Conservation (phyloP, 2,113 vertebrate genomes). For the Misgurnus mizolepis region DNA sequence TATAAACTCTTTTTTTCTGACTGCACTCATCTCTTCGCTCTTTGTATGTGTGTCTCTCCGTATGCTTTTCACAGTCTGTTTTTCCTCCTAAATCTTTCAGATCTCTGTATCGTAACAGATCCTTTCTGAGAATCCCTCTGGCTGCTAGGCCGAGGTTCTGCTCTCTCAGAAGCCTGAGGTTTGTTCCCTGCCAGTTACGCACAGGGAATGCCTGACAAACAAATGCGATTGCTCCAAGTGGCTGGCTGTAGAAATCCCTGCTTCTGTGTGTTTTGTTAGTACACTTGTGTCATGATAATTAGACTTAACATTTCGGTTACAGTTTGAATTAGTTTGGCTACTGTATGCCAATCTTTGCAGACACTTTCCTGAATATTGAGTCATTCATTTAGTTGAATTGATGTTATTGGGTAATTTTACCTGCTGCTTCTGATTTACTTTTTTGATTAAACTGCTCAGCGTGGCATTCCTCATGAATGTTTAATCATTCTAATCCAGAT, state of each 20-base stretch:
- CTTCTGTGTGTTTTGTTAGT: conserved; percentile 21
- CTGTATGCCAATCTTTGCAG: neutral
- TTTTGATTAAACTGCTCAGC: conserved; percentile 12
- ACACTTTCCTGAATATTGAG: neutral
- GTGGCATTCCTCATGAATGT: conserved; percentile 19
- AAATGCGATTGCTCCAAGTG: conserved; percentile 44
- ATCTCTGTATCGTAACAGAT: conserved; percentile 95
- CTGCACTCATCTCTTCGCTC: neutral
- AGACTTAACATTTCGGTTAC: neutral
- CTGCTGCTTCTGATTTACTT: conserved; percentile 11
- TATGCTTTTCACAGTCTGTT: conserved; percentile 48
- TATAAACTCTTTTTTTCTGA: conserved; percentile 4
- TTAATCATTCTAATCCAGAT: neutral
- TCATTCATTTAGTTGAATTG: neutral
- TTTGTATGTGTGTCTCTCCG: conserved; percentile 31
- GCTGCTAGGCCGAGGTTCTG: conserved; percentile 94
- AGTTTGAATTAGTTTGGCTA: neutral
- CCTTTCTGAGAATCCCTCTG: conserved; percentile 94
- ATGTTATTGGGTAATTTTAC: conserved; percentile 28
- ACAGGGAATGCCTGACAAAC: conserved; percentile 45
- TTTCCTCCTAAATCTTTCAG: conserved; percentile 79
- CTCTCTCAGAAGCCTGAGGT: conserved; percentile 98
- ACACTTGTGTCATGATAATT: neutral
- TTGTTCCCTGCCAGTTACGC: conserved; percentile 74
- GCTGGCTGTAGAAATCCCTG: conserved; percentile 49